Base-by-base conservation (phyloP, 2,113 vertebrate species). In the Corvus cornix region DNA sequence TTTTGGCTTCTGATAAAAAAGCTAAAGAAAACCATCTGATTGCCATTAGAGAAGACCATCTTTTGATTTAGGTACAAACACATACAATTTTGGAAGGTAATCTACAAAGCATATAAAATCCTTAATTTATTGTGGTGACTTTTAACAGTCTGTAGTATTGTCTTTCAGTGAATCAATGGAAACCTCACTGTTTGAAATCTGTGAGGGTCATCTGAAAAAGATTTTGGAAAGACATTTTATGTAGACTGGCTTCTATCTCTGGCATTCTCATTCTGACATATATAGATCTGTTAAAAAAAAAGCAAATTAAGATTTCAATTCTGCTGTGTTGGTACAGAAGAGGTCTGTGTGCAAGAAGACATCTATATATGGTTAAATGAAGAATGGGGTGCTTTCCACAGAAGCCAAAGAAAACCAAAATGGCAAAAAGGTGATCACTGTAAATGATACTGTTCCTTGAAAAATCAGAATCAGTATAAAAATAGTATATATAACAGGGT, bases 1-100 rank as follows among this genome's bases (percentile, higher is more conserved):
- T 94, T 97, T 83, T 83, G 69, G 60, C 68, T 96, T 84, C 86
- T 95, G 68, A 59, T 77, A 78, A 96, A 74, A 83, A 96, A 72
- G 87, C 74, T 68, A 72, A 77, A 70, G 67, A 52, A 41, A 83
- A 28, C n/a, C 8, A 35, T 68, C 55, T 60, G 46, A 55, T n/a
- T 48, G 19, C 53, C 21, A 15, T 35, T 35, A 41, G 24, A 75
- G 53, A 48, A 75, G 11, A 27, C 5, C 1, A 3, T 41, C 16
- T 83, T 83, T 89, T 81, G 37, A 43, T 92, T 87, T 51, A 90
- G n/a, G 16, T 30, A 37, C 4, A 21, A 1, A 6, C 21, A 53
- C 41, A 62, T 23, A 48, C 2, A 48, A 31, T 92, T 60, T 79
- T 88, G 21, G 33, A 84, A 70, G 69, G 7, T 27, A 39, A 43